Evolutionary conservation across 1,140 invertebrate species (phyloP).

Genomic region (Dendroctonus ponderosae): DNA sequence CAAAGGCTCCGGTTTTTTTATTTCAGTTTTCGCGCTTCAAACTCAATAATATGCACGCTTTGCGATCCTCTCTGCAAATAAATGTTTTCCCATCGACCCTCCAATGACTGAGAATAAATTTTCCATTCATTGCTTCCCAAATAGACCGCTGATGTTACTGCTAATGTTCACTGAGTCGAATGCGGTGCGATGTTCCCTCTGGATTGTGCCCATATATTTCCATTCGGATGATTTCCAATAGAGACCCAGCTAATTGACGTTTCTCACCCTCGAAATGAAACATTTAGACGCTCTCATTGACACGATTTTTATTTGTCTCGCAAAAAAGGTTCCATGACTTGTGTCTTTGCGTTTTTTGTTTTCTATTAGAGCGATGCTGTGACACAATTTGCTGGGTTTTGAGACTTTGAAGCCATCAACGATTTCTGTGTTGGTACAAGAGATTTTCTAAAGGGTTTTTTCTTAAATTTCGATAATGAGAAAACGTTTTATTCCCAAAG

Average conservation of each 20-base stretch:
- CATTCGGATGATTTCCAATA: constrained; percentile 21
- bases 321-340: constrained; percentile 25
- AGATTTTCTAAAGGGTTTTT: no score
- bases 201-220: constrained; percentile 23
- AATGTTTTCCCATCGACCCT: constrained; percentile 29
- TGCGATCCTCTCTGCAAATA: constrained; percentile 6
- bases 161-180: constrained; percentile 29
- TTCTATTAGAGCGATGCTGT: not conserved
- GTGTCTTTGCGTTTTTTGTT: constrained; percentile 13
- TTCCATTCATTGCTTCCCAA: constrained; percentile 29
- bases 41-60: no score
- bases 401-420: not conserved
- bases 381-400: constrained; percentile 15
- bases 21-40: no score
- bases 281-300: constrained; percentile 24
- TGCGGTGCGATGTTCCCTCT: constrained; percentile 25
- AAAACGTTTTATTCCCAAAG: not conserved
- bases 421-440: no score
- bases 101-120: constrained; percentile 28
- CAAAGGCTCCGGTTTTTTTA: no score
- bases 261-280: constrained; percentile 30
- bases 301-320: constrained; percentile 11
- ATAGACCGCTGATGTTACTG: constrained; percentile 24
- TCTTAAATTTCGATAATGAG: not conserved
- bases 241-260: constrained; percentile 28